Percentiles rank a stretch among this genome's conserved stretches.
Evolutionary conservation across 2,888 invertebrate species (phyloP).

Genomic region (Hipparchia semele): DNA sequence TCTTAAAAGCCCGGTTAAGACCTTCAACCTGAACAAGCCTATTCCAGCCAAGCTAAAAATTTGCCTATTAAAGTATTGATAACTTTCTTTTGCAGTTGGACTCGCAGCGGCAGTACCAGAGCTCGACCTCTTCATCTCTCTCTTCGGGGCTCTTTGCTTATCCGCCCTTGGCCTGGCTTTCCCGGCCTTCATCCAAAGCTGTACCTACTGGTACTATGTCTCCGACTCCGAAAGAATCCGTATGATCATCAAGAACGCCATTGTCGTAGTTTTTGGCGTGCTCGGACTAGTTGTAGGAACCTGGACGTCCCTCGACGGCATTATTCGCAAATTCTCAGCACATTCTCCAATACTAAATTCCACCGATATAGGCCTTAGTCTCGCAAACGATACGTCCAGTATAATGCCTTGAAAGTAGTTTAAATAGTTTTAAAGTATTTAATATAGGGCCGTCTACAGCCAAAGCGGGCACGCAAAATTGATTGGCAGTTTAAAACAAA

Average conservation of each 20-base stretch:
- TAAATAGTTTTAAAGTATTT: neutral
- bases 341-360: constrained; percentile 38
- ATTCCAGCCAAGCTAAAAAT: no score
- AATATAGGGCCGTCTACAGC: neutral
- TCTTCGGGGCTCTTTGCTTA: constrained; percentile 94
- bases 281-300: constrained; percentile 88
- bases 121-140: constrained; percentile 90
- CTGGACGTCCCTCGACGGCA: constrained; percentile 86
- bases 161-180: constrained; percentile 95
- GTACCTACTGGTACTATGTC: constrained; percentile 89
- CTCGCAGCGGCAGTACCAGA: constrained; percentile 94
- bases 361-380: constrained; percentile 32
- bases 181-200: constrained; percentile 94
- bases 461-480: no score
- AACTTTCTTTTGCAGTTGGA: constrained; percentile 84
- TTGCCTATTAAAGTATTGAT: neutral
- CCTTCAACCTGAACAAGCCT: no score
- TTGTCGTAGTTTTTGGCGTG: constrained; percentile 85
- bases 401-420: constrained; percentile 35
- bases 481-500: neutral
- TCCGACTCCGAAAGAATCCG: constrained; percentile 80
- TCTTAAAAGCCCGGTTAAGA: no score
- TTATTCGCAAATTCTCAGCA: constrained; percentile 81
- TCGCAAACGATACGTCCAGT: constrained; percentile 42
- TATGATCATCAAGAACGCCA: constrained; percentile 84